Base-by-base conservation (phyloP, 1,140 invertebrate genomes). In the Brachionus rubens region DNA sequence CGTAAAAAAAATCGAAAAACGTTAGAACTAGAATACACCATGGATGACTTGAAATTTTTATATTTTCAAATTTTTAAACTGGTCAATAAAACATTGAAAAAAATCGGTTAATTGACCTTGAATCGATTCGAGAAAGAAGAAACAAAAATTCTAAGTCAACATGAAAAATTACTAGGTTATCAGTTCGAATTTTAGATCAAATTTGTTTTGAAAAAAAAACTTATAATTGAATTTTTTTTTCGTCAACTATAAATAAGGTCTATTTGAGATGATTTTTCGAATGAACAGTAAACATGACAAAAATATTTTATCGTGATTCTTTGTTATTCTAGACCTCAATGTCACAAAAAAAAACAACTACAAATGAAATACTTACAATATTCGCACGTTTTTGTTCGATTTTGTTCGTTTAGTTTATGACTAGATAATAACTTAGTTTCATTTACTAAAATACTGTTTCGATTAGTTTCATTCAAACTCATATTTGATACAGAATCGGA, bases 321-420 rank as follows among this genome's bases (percentile, higher is more conserved):
- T 28, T 59, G 54, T 59, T 40, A 19, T 40, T 36, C n/a, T 33
- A 59, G 36, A 36, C 54, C 36, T 33, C 1, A 16, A 59, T 40
- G 30, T 59, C 33, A 36, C 3, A 59, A 59, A 59, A 36, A 21
- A n/a, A n/a, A n/a, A n/a, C n/a, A n/a, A n/a, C n/a, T n/a, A n/a
- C n/a, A n/a, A n/a, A n/a, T n/a, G n/a, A 43, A 65, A 65, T 65
- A 65, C 59, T 65, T 24, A 65, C 59, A 26, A 41, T 65, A 43
- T 65, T 65, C 36, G 43, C 59, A 43, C 16, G 59, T 65, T 26
- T 65, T 65, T 16, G 24, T 3, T 21, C 26, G 28, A 41, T 65
- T 36, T 16, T 65, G 19, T 12, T 36, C 24, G 12, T 65, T 41
- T 14, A 24, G 12, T 65, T n/a, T n/a, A n/a, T 65, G 36, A 65